phyloP scores from a whole-genome alignment of 1,140 invertebrate species.

The Gryon sp. region DNA sequence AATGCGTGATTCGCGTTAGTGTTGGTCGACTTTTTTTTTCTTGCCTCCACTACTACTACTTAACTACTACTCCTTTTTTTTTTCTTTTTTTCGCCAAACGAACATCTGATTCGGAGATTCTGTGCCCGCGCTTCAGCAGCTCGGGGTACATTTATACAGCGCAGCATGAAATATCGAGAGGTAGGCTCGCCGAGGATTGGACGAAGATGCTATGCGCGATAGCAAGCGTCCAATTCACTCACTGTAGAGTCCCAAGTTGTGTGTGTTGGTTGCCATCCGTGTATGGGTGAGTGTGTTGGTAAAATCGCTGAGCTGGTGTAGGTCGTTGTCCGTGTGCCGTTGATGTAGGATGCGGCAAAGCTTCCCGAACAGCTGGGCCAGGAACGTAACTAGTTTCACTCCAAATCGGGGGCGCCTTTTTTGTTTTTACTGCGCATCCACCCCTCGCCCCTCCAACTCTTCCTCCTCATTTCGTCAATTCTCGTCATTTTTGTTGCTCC shows the following conservation, averaged over 20 bases:
- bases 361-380: conserved; percentile 79
- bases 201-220: conserved; percentile 70
- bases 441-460: conserved; percentile 9
- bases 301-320: no score
- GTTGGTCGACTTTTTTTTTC: conserved; percentile 50
- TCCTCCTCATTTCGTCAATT: not conserved
- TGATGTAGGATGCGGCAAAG: conserved; percentile 73
- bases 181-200: conserved; percentile 70
- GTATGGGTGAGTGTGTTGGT: no score
- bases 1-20: conserved; percentile 20
- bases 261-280: conserved; percentile 19
- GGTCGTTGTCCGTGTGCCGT: conserved; percentile 34
- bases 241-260: conserved; percentile 33
- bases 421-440: no score
- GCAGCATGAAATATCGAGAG: conserved; percentile 63
- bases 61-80: no score
- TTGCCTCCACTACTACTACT: no score
- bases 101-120: conserved; percentile 58
- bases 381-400: conserved; percentile 65
- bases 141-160: conserved; percentile 59
- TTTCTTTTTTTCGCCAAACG: no score
- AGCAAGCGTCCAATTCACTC: conserved; percentile 67
- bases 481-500: conserved; percentile 4
- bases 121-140: conserved; percentile 24
- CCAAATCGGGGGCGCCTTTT: conserved; percentile 18